Evolutionary conservation across 30 jellyfish, hydroid and myxozoan species (phyloP).

Genomic region (Cassiopea andromeda): DNA sequence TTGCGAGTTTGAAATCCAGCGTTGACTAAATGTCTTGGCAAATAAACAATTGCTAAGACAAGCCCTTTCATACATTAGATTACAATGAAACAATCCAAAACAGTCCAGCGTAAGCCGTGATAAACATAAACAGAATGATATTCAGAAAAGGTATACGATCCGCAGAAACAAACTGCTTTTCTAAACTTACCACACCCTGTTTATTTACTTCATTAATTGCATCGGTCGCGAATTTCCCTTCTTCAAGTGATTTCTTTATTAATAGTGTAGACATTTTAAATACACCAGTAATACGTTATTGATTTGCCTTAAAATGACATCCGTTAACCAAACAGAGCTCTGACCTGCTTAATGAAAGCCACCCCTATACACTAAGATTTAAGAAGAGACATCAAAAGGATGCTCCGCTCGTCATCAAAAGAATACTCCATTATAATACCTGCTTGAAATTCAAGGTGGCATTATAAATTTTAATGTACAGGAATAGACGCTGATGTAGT

Average conservation of each 20-base stretch:
- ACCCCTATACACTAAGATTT: background rate
- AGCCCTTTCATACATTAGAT: no score
- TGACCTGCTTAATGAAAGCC: background rate
- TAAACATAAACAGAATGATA: no score
- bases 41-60: no score
- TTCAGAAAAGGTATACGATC: no score
- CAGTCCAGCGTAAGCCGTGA: no score
- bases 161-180: background rate
- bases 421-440: background rate
- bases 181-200: background rate
- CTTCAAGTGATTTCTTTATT: background rate
- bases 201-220: background rate
- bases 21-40: no score
- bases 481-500: slow-evolving; percentile 41
- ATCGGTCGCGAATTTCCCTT: background rate
- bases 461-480: background rate
- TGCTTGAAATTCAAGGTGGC: slow-evolving; percentile 43
- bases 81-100: no score
- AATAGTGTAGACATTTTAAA: background rate
- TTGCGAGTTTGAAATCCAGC: no score
- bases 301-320: background rate
- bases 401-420: background rate
- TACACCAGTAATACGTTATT: background rate
- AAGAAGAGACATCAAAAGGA: background rate
- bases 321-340: background rate